Evolutionary conservation across 2,113 vertebrate genomes (phyloP), one percentile per base, ranked within the genome.

Genomic region (Tachuris rubrigastra): DNA sequence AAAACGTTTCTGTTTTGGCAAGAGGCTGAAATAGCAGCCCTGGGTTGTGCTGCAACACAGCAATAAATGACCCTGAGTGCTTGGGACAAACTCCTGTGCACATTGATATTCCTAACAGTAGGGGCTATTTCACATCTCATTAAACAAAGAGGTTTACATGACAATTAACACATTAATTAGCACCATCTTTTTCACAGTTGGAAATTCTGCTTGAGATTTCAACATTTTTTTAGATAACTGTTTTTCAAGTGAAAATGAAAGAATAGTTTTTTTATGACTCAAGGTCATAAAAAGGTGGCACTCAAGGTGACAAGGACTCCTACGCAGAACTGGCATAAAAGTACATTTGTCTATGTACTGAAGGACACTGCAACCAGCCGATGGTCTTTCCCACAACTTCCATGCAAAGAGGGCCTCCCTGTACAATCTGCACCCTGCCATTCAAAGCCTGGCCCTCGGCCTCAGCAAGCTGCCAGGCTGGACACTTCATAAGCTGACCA

Each of bases 111-210:
- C 41, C 47, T 72, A 69, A 67, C 66, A 87, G 85, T 53, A 85
- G 75, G 52, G 22, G 73, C 72, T 74, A 63, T 88, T 93, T 94
- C 90, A 88, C 37, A 68, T 68, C 79, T 90, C 92, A 81, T 90
- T 92, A 92, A 87, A 60, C 72, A 75, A 87, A 90, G 41, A 83
- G 53, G 66, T 73, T 92, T 93, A 90, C 73, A 75, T 68, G 86
- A 82, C 69, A 94, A 94, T 94, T 92, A 90, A 76, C 73, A 92
- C 37, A 76, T 73, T 93, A 75, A 94, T 87, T 96, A 94, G 65
- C 37, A 71, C 27, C 35, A 3, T 86, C 49, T 92, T 93, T 83
- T 90, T 59, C 58, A 87, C 71, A 75, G 69, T 53, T 75, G 44
- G 65, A 90, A 84, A 7, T 92, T 67, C 6, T 22, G 39, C 75